phyloP scores from a whole-genome alignment of 2,797 vertebrate genomes.

The Eulemur albifrons region DNA sequence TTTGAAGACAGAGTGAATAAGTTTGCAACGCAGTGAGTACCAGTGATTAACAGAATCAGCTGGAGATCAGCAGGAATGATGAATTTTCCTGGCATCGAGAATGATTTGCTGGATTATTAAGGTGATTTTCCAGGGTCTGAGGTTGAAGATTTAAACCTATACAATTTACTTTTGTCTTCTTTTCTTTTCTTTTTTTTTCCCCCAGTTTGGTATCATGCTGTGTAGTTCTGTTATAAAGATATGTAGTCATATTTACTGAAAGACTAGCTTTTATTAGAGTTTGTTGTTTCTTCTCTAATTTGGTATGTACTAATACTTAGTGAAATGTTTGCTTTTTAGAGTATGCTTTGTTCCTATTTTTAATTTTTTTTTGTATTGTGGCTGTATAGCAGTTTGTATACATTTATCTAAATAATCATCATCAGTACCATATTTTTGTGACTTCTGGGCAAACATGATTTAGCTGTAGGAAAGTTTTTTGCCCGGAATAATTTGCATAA shows the following conservation, averaged over 20 bases:
- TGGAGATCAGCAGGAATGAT: neutral
- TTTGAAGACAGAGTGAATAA: neutral
- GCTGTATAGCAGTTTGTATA: neutral
- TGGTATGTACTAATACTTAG: neutral
- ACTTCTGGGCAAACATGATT: slow-evolving; percentile 17
- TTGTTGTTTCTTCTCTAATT: neutral
- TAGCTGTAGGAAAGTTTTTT: slow-evolving; percentile 14
- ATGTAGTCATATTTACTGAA: neutral
- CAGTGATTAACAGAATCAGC: neutral
- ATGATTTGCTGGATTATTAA: neutral
- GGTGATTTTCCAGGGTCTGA: neutral
- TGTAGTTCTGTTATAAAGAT: neutral
- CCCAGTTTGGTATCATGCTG: neutral
- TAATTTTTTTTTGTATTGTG: neutral
- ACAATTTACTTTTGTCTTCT: neutral
- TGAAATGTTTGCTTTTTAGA: slow-evolving; percentile 27
- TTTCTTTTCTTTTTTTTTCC: neutral
- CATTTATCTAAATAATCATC: neutral
- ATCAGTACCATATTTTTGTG: neutral
- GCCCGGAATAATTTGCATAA: slow-evolving; percentile 16
- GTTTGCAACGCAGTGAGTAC: neutral
- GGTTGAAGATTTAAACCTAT: slow-evolving; percentile 2
- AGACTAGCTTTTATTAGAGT: neutral
- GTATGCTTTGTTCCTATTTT: slow-evolving; percentile 6
- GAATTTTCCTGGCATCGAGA: neutral